Evolutionary conservation across 2,888 invertebrate genomes (phyloP), one percentile per base, ranked within the genome.

Genomic region (Andrena praecox): DNA sequence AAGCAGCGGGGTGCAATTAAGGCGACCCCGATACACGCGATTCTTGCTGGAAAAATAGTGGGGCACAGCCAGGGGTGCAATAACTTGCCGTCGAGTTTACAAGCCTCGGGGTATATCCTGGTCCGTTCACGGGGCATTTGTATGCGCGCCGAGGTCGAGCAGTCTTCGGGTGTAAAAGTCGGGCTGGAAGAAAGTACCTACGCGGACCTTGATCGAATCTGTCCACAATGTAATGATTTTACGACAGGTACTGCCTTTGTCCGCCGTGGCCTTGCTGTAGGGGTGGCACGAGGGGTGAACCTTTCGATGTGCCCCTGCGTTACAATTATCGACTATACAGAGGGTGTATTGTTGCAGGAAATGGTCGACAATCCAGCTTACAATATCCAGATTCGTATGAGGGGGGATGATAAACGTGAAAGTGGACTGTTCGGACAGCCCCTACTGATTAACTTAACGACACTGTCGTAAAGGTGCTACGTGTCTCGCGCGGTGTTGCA

Each of bases 151-250:
- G 48, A 67, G 67, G 20, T n/a, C 50, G 27, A 10, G 8, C 3
- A 0, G 16, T 31, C 48, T 52, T 24, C 48, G n/a, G 12, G 63
- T 31, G 7, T 42, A 42, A 29, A 24, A n/a, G 33, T 54, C 12
- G 24, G 20, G n/a, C 35, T 33, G 48, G 20, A 24, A 31, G 31
- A 50, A 35, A 16, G 8, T 50, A 16, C 59, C 59, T 7, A 35
- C 64, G 60, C 16, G 66, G 24, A 80, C 82, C 85, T 68, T 79
- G 86, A 81, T 86, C 85, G 77, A 79, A 88, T 82, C 85, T 87
- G 86, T 89, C 89, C 89, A 85, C 89, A 87, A 88, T 72, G 73
- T 90, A 90, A 89, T 91, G 86, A 89, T 85, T 90, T 91, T 89
- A 90, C 77, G 87, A 82, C 80, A 50, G 59, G 68, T 77, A 60